Conservation (phyloP, 2,888 invertebrate species). For the Dynastes grantii region DNA sequence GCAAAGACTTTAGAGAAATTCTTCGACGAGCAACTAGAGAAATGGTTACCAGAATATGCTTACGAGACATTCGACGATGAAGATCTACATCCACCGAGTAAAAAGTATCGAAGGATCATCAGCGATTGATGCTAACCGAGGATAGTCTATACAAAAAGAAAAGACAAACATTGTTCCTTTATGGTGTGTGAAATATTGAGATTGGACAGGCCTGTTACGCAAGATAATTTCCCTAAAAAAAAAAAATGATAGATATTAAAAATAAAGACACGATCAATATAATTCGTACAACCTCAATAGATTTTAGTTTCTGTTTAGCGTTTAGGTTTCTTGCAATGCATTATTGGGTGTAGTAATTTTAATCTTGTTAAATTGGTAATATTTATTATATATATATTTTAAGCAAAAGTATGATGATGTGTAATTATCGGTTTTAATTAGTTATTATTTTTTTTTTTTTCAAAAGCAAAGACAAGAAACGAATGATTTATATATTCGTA, state of each 20-base stretch:
- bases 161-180: slow-evolving; percentile 19
- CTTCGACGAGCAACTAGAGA: slow-evolving; percentile 85
- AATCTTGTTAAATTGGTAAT: slow-evolving; percentile 45
- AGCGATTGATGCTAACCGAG: slow-evolving; percentile 64
- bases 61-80: slow-evolving; percentile 73
- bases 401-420: slow-evolving; percentile 13
- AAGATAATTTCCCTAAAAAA: not conserved
- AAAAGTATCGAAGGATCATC: slow-evolving; percentile 72
- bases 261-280: slow-evolving; percentile 10
- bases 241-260: not conserved
- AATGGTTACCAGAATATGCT: slow-evolving; percentile 86
- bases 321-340: slow-evolving; percentile 27
- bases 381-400: slow-evolving; percentile 41
- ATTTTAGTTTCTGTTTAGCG: slow-evolving; percentile 36
- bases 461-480: too few relatives aligned
- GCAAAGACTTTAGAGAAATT: slow-evolving; percentile 88
- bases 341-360: slow-evolving; percentile 43
- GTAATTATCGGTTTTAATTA: slow-evolving; percentile 34
- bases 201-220: not conserved
- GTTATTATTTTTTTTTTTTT: not conserved
- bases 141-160: not conserved
- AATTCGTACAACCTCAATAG: slow-evolving; percentile 44
- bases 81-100: slow-evolving; percentile 72
- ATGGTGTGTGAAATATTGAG: not conserved
- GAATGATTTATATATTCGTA: slow-evolving; percentile 1